Conservation (phyloP, 2,888 invertebrate genomes). For the Anthophora plumipes region DNA sequence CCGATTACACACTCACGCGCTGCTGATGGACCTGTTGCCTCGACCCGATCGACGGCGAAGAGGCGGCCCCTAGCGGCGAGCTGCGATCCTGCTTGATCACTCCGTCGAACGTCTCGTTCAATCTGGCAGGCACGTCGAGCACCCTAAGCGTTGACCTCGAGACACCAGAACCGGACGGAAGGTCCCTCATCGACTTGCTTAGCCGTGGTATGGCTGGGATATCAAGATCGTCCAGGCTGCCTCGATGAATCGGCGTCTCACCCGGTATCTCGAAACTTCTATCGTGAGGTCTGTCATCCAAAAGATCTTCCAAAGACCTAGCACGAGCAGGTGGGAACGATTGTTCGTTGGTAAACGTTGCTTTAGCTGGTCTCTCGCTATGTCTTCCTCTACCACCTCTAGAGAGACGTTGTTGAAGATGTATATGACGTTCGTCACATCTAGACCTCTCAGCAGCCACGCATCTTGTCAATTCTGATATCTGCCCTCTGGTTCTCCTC, state of each 20-base stretch:
- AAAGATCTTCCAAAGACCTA: conserved; percentile 89
- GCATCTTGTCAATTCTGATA: conserved; percentile 89
- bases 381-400: conserved; percentile 88
- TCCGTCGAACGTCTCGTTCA: conserved; percentile 80
- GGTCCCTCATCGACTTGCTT: conserved; percentile 78
- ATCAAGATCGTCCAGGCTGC: conserved; percentile 80
- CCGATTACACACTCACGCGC: conserved; percentile 67
- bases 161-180: conserved; percentile 72
- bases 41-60: conserved; percentile 74
- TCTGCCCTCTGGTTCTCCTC: conserved; percentile 89
- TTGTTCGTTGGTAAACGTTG: conserved; percentile 85
- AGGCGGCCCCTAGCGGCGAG: conserved; percentile 74
- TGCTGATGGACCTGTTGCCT: conserved; percentile 74
- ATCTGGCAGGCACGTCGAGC: conserved; percentile 71
- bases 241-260: conserved; percentile 75
- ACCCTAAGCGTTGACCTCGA: conserved; percentile 73
- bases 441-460: conserved; percentile 88
- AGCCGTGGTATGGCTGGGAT: conserved; percentile 80
- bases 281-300: conserved; percentile 85
- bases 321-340: conserved; percentile 87
- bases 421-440: conserved; percentile 88
- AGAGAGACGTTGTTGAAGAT: conserved; percentile 90
- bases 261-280: conserved; percentile 80
- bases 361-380: conserved; percentile 86
- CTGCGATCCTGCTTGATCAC: conserved; percentile 75